Evolutionary conservation across 2,888 invertebrate species (phyloP).

Genomic region (Spialia ferax): DNA sequence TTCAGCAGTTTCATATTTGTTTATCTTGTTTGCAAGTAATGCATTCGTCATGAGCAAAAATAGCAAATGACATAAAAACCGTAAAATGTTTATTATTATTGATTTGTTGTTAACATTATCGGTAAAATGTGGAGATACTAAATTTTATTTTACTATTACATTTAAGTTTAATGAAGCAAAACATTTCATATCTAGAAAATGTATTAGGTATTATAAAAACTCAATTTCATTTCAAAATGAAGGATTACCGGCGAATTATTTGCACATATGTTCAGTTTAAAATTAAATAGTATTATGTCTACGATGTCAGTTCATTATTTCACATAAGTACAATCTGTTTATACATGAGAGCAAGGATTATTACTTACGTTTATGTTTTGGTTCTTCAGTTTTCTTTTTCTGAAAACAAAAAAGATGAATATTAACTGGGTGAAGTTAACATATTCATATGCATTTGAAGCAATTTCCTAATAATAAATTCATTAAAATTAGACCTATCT

Average conservation of each 20-base stretch:
- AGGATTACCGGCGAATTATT: not conserved
- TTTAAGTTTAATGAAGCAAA: too few species aligned
- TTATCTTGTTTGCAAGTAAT: not conserved
- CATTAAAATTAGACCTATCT: too few species aligned
- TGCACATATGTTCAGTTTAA: not conserved
- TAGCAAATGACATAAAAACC: not conserved
- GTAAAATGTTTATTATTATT: not conserved
- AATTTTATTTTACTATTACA: not conserved
- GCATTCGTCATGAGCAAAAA: not conserved
- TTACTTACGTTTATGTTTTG: slow-evolving; percentile 59
- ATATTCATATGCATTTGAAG: too few species aligned
- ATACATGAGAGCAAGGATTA: not conserved
- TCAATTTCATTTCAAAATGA: too few species aligned
- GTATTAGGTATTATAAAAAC: too few species aligned
- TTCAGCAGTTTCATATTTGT: not conserved
- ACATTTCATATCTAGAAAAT: too few species aligned
- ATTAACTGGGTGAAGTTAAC: too few species aligned
- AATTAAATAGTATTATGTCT: too few species aligned
- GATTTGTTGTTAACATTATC: not conserved
- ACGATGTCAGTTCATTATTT: not conserved
- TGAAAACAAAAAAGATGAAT: slow-evolving; percentile 52
- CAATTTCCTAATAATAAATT: too few species aligned
- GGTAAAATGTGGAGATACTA: too few species aligned
- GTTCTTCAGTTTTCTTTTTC: slow-evolving; percentile 55
- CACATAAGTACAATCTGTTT: not conserved